Conservation (phyloP, 2,888 invertebrate genomes). For the Oxycera nigricornis region DNA sequence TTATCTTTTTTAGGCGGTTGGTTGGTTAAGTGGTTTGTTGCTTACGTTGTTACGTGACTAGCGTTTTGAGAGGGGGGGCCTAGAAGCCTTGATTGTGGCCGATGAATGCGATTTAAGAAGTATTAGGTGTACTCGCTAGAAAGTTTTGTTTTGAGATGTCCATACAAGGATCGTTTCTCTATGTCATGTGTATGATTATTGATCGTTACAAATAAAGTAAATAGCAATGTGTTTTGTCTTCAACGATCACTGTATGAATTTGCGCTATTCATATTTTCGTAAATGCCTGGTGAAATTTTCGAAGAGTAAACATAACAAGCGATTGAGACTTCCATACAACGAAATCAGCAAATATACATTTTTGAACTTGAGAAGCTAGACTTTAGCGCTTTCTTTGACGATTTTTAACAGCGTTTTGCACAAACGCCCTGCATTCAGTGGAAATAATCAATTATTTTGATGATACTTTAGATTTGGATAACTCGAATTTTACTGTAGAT, state of each 20-base stretch:
- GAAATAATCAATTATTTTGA: too few species aligned
- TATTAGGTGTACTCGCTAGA: not conserved
- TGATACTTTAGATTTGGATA: too few species aligned
- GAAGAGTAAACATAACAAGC: conserved; percentile 22
- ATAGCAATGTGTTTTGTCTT: conserved; percentile 6
- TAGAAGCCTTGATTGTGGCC: not conserved
- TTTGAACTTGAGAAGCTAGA: conserved; percentile 18
- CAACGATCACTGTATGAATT: not conserved
- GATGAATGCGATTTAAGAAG: conserved; percentile 36
- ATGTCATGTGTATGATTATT: not conserved
- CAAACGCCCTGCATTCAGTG: too few species aligned
- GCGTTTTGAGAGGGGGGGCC: not conserved
- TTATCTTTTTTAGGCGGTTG: not conserved
- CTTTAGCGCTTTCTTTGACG: not conserved
- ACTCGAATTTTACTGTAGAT: too few species aligned
- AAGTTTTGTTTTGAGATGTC: not conserved
- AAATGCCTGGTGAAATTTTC: conserved; percentile 23
- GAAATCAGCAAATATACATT: conserved; percentile 11
- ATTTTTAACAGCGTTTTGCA: too few species aligned
- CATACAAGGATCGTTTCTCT: not conserved
- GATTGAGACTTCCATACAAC: not conserved
- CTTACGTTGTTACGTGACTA: not conserved
- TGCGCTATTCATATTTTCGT: not conserved
- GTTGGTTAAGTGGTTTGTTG: conserved; percentile 10
- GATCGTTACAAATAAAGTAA: not conserved